Conservation (phyloP, 2,797 vertebrate species). For the Coregonus sp. region DNA sequence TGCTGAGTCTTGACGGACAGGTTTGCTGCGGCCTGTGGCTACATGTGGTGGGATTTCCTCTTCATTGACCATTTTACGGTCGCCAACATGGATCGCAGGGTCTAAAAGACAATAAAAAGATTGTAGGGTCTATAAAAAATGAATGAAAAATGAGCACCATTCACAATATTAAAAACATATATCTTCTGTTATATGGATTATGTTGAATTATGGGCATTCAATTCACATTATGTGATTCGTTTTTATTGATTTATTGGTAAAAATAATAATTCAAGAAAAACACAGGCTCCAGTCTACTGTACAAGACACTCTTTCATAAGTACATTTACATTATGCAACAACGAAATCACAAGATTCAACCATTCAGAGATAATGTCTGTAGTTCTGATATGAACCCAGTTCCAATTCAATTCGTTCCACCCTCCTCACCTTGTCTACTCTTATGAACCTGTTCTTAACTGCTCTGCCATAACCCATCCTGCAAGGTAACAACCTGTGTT, state of each 20-base stretch:
- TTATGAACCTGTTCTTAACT: neutral
- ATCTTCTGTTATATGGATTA: neutral
- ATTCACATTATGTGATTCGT: neutral
- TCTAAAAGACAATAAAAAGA: neutral
- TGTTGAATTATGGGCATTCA: constrained; percentile 5
- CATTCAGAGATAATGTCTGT: neutral
- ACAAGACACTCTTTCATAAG: neutral
- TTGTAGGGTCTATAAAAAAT: neutral
- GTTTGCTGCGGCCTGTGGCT: neutral
- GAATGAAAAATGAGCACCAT: too few relatives aligned
- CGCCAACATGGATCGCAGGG: neutral
- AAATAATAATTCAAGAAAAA: neutral
- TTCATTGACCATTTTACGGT: neutral
- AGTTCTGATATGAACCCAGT: too few relatives aligned
- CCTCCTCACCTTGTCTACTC: neutral
- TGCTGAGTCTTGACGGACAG: constrained; percentile 4
- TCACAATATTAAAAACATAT: neutral
- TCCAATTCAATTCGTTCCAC: neutral
- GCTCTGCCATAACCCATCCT: neutral
- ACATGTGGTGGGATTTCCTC: constrained; percentile 2
- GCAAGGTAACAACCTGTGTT: neutral
- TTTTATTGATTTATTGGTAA: constrained; percentile 13
- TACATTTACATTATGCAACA: too few relatives aligned
- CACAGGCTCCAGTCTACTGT: neutral
- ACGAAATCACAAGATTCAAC: neutral